These are phyloP conservation scores for Auanema freiburgensis DNA, from an alignment of 2,888 invertebrate species.

Conservation along the genomic window DNA sequence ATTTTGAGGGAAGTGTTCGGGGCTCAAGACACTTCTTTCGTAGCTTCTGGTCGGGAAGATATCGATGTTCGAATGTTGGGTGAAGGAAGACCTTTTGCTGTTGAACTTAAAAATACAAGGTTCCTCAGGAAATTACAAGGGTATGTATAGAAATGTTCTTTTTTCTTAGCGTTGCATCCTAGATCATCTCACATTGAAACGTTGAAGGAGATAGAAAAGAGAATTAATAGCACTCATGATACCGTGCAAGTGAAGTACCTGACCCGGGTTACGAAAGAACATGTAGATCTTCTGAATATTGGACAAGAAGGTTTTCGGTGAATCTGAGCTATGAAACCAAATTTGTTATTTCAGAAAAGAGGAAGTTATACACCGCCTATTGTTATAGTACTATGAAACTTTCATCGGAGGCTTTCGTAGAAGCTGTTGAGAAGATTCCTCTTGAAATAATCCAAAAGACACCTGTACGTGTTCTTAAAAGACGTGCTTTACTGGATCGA, in stretches of 20 bases:
- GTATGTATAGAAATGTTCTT: constrained; percentile 12
- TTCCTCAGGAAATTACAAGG: constrained; percentile 57
- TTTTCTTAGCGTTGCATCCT: neutral
- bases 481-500: constrained; percentile 59
- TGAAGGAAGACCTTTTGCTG: constrained; percentile 84
- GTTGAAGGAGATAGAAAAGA: constrained; percentile 23
- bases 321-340: neutral
- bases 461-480: constrained; percentile 54
- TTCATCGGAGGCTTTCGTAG: constrained; percentile 23
- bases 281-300: constrained; percentile 44
- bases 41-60: constrained; percentile 77
- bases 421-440: constrained; percentile 22
- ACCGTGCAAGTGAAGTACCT: constrained; percentile 42
- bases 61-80: constrained; percentile 89
- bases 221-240: constrained; percentile 40
- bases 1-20: constrained; percentile 40
- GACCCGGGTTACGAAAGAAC: constrained; percentile 36
- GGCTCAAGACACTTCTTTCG: constrained; percentile 48
- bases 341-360: constrained; percentile 53
- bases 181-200: constrained; percentile 27
- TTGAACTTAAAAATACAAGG: constrained; percentile 75
- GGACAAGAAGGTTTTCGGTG: constrained; percentile 54
- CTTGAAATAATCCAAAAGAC: constrained; percentile 40
- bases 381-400: constrained; percentile 56
- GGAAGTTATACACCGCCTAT: constrained; percentile 57